Evolutionary conservation across 2,797 vertebrate genomes (phyloP).

Genomic region (Antrozous pallidus): DNA sequence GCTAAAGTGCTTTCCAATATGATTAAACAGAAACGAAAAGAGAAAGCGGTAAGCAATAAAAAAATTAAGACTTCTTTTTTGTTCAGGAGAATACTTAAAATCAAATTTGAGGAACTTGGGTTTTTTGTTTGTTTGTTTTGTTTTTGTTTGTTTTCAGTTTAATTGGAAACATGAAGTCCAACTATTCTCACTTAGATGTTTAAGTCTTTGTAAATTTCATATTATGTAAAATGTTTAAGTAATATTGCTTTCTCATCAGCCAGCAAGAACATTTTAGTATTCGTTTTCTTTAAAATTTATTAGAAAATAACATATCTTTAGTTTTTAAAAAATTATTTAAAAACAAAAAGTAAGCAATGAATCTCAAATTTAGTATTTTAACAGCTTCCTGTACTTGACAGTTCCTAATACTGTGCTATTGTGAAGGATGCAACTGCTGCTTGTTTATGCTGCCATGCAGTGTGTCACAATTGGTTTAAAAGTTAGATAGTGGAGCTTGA

Average conservation of each 20-base stretch:
- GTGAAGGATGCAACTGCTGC: neutral
- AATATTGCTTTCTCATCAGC: neutral
- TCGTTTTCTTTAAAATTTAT: neutral
- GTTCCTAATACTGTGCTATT: neutral
- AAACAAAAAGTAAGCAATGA: neutral
- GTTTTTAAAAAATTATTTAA: neutral
- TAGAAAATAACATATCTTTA: neutral
- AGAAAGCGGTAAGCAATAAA: slow-evolving; percentile 93
- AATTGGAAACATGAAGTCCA: slow-evolving; percentile 19
- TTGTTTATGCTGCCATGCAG: neutral
- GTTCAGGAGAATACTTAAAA: slow-evolving; percentile 20
- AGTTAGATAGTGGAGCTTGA: neutral
- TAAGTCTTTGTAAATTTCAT: neutral
- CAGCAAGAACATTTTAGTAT: neutral
- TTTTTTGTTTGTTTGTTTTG: neutral
- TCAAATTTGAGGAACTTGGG: neutral
- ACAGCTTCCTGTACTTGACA: neutral
- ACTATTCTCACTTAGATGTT: neutral
- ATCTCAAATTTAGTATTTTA: slow-evolving; percentile 16
- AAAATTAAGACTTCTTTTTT: neutral
- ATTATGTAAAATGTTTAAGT: neutral
- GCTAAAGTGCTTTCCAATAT: slow-evolving; percentile 99
- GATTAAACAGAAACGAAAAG: slow-evolving; percentile 99
- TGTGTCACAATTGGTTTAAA: neutral
- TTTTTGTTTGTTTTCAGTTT: neutral